Conservation (phyloP, 2,113 vertebrate species). For the Petrocephalus microphthalmus region DNA sequence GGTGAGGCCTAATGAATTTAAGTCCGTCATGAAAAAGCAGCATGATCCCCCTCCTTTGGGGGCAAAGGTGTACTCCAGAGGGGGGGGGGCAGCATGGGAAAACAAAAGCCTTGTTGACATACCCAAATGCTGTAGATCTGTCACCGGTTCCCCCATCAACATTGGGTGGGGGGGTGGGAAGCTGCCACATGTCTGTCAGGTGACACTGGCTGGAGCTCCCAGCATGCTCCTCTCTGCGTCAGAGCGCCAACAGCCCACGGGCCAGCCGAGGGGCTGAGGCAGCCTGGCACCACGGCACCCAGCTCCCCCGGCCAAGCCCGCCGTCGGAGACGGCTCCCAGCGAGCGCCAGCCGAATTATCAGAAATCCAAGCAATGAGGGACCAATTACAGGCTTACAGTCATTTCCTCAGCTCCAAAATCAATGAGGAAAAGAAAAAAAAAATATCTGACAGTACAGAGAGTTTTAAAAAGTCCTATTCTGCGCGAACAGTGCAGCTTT, state of each 20-base stretch:
- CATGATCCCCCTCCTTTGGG: background rate
- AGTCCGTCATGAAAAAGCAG: background rate
- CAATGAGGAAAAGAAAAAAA: background rate
- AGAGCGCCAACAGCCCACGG: background rate
- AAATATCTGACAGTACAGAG: background rate
- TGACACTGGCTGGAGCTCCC: background rate
- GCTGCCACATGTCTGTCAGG: background rate
- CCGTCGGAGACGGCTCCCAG: background rate
- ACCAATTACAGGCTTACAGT: background rate
- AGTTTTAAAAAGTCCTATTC: background rate
- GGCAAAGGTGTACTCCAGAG: background rate
- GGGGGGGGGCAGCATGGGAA: background rate
- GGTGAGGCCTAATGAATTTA: background rate
- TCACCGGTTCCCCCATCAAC: background rate
- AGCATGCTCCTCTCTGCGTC: background rate
- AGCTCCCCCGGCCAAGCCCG: background rate
- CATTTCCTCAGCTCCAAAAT: background rate
- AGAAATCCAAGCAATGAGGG: background rate
- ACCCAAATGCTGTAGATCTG: slow-evolving; percentile 3
- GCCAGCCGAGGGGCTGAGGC: background rate
- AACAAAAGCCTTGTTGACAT: slow-evolving; percentile 18
- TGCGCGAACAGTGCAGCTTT: background rate
- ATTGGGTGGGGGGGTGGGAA: background rate
- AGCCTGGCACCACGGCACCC: background rate
- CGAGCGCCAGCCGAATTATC: background rate